Evolutionary conservation across 2,113 vertebrate genomes (phyloP).

Genomic region (Onychorhynchus coronatus): DNA sequence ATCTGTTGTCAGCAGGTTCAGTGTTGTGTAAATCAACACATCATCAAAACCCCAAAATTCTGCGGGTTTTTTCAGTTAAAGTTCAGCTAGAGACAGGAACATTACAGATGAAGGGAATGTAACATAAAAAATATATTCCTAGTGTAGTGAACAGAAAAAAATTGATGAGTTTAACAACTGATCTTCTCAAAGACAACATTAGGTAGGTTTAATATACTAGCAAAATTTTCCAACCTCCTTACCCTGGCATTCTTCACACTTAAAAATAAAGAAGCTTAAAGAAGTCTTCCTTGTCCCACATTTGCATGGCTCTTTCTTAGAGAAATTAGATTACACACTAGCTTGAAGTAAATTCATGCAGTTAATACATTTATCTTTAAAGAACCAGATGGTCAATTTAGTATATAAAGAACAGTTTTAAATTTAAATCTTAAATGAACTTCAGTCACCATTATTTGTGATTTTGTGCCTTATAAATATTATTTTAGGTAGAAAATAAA

Average conservation of each 20-base stretch:
- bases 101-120: background rate
- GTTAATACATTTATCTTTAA: slow-evolving; percentile 61
- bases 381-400: slow-evolving; percentile 38
- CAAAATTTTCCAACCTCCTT: background rate
- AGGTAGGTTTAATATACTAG: background rate
- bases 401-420: background rate
- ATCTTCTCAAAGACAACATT: background rate
- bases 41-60: background rate
- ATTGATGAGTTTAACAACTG: background rate
- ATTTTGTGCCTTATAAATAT: background rate
- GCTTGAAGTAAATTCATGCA: slow-evolving; percentile 30
- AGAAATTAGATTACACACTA: slow-evolving; percentile 53
- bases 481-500: background rate
- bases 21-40: background rate
- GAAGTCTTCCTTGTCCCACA: background rate
- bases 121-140: background rate
- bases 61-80: background rate
- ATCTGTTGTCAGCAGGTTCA: background rate
- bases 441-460: background rate
- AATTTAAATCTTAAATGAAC: slow-evolving; percentile 16
- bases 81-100: background rate
- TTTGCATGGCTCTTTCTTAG: slow-evolving; percentile 15
- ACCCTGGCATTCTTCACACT: background rate
- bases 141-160: background rate
- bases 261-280: slow-evolving; percentile 11